phyloP scores from a whole-genome alignment of 2,797 vertebrate genomes.

The Enteromius paludinosus region DNA sequence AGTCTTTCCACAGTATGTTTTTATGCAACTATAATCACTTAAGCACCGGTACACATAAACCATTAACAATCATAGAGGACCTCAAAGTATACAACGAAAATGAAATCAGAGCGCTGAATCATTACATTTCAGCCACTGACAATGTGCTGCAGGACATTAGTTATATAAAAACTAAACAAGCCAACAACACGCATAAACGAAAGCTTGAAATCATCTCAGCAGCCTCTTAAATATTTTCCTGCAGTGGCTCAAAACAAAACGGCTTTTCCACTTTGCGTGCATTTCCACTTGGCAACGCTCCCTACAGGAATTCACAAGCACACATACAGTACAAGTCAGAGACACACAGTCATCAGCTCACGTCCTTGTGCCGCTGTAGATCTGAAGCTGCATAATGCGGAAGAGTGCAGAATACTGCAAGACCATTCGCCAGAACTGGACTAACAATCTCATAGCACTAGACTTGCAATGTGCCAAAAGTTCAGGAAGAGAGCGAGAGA shows the following conservation, averaged over 20 bases:
- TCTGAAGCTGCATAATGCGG: slow-evolving; percentile 72
- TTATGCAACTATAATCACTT: slow-evolving; percentile 9
- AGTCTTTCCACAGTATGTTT: background rate
- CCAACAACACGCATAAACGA: background rate
- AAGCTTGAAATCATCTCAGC: slow-evolving; percentile 17
- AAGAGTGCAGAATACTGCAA: slow-evolving; percentile 74
- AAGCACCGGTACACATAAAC: background rate
- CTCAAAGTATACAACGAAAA: slow-evolving; percentile 15
- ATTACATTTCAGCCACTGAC: slow-evolving; percentile 6
- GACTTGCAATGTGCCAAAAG: slow-evolving; percentile 78
- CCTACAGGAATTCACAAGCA: slow-evolving; percentile 33
- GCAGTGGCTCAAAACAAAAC: slow-evolving; percentile 24
- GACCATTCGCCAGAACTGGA: slow-evolving; percentile 71
- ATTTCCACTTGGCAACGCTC: slow-evolving; percentile 28
- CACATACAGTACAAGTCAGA: slow-evolving; percentile 32
- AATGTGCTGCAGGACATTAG: slow-evolving; percentile 16
- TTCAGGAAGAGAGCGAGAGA: slow-evolving; percentile 70
- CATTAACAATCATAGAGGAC: background rate
- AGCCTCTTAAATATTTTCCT: slow-evolving; percentile 22
- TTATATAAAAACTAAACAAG: slow-evolving; percentile 22
- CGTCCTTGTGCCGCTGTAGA: slow-evolving; percentile 42
- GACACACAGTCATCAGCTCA: slow-evolving; percentile 4
- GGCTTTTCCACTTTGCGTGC: slow-evolving; percentile 4
- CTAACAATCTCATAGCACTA: slow-evolving; percentile 79
- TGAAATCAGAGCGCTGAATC: slow-evolving; percentile 5